These are phyloP conservation scores for Centrocercus urophasianus DNA, from an alignment of 2,113 vertebrate genomes.

Conservation along the genomic window DNA sequence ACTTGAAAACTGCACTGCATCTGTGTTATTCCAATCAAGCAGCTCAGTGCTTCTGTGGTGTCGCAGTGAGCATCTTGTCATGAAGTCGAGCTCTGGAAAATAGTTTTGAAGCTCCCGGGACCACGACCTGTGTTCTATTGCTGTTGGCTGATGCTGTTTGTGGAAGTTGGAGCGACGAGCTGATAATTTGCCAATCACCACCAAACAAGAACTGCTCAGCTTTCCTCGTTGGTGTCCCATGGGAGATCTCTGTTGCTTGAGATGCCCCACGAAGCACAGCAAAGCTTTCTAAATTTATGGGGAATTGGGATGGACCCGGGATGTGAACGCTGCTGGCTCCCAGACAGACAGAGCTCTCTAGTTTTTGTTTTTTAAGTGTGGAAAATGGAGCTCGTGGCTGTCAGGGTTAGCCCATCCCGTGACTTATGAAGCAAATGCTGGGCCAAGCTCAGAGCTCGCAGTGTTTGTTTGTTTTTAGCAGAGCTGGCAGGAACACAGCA, in stretches of 20 bases:
- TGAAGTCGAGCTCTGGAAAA: conserved; percentile 62
- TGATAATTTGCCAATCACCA: conserved; percentile 74
- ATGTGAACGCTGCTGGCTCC: conserved; percentile 44
- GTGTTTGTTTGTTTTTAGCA: conserved; percentile 61
- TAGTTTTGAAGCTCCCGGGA: conserved; percentile 64
- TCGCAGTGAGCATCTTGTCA: conserved; percentile 33
- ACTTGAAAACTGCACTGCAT: conserved; percentile 2
- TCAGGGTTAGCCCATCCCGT: background rate
- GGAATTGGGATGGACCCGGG: conserved; percentile 31
- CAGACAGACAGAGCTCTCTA: background rate
- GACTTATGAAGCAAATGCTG: conserved; percentile 1
- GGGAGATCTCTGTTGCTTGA: conserved; percentile 32
- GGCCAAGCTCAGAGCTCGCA: conserved; percentile 32
- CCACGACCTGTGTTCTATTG: conserved; percentile 68
- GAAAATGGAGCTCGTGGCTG: background rate
- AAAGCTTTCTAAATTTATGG: background rate
- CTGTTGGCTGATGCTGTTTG: conserved; percentile 65
- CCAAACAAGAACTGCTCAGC: conserved; percentile 42
- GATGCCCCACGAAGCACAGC: background rate
- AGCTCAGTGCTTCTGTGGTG: conserved; percentile 39
- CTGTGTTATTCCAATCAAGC: conserved; percentile 61
- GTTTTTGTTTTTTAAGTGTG: background rate
- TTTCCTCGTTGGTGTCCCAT: conserved; percentile 20
- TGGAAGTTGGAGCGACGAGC: conserved; percentile 67
- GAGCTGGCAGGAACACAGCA: conserved; percentile 46